Evolutionary conservation across 2,888 invertebrate genomes (phyloP), one percentile per base, ranked within the genome.

Genomic region (Tanypteryx hageni): DNA sequence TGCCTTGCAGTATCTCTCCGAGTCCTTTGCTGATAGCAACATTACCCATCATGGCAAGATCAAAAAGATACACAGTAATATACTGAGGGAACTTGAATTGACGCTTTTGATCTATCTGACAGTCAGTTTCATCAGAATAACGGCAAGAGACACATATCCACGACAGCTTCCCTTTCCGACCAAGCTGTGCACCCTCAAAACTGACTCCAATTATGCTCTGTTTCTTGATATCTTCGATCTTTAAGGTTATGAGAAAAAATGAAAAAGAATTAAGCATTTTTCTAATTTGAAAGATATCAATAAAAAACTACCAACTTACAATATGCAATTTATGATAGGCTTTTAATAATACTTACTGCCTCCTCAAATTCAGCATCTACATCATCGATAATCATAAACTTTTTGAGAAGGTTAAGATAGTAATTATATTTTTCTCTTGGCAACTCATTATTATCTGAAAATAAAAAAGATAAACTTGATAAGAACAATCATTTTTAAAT

Each of bases 1-100:
- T 95, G 94, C 95, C 95, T 94, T 96, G 95, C 92, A 96, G 94
- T 8, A 96, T 93, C 84, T 95, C 94, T 93, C 95, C 95, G 10
- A 96, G 94, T 3, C 96, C 96, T 64, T 64, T 89, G n/a, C 18
- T 68, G 44, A 89, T 64, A 4, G 89, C 89, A 85, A 93, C 93
- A 58, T 93, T 93, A 13, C 94, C 94, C 31, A 95, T 93, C 4
- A 92, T 92, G 7, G 94, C 93, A 31, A 95, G 93, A 93, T 95
- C 95, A 94, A 95, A 95, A 27, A 95, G 93, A 93, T 94, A 94
- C 9, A 94, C 93, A 56, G 94, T 94, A 59, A 93, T 93, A 22
- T 93, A 93, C 0, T 94, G 94, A 9, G 94, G 94, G 92, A 95
- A 61, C 9, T 94, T 94, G 27, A 27, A 27, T 18, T 27, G 22